Evolutionary conservation across 2,888 invertebrate genomes (phyloP).

Genomic region (Parthenolecanium corni): DNA sequence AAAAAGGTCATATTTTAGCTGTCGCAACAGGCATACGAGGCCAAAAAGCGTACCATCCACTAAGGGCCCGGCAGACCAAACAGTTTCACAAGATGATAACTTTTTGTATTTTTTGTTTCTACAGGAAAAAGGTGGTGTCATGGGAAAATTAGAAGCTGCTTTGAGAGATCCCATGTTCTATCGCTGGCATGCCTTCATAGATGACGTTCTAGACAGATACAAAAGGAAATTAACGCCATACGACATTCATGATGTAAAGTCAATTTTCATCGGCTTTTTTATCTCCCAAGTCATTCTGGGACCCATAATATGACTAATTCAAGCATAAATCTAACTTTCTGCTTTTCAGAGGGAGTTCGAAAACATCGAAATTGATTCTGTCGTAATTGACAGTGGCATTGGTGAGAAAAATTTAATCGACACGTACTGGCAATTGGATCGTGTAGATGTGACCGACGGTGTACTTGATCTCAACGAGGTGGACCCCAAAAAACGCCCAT

Average conservation of each 20-base stretch:
- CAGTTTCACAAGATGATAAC: too few relatives aligned
- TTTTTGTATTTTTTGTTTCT: too few relatives aligned
- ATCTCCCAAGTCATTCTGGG: too few relatives aligned
- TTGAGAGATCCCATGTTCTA: constrained; percentile 81
- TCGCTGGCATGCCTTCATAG: constrained; percentile 69
- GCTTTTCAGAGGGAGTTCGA: background rate
- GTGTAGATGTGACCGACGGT: constrained; percentile 55
- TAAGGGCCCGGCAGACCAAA: too few relatives aligned
- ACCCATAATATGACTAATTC: too few relatives aligned
- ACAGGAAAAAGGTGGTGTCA: constrained; percentile 66
- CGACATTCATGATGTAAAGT: constrained; percentile 44
- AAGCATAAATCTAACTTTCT: too few relatives aligned
- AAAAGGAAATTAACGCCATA: constrained; percentile 60
- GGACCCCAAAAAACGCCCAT: constrained; percentile 61
- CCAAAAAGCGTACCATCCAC: too few relatives aligned
- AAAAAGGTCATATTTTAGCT: too few relatives aligned
- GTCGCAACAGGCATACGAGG: too few relatives aligned
- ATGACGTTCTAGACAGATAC: constrained; percentile 63
- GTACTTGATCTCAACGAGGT: constrained; percentile 37
- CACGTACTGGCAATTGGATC: constrained; percentile 70
- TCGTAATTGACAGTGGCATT: background rate
- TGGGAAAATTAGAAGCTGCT: constrained; percentile 71
- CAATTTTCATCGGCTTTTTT: too few relatives aligned
- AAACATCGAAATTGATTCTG: background rate
- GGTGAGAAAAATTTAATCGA: constrained; percentile 46